These are phyloP conservation scores for Lepilemur septentrionalis DNA, from an alignment of 2,797 vertebrate species.

Conservation along the genomic window DNA sequence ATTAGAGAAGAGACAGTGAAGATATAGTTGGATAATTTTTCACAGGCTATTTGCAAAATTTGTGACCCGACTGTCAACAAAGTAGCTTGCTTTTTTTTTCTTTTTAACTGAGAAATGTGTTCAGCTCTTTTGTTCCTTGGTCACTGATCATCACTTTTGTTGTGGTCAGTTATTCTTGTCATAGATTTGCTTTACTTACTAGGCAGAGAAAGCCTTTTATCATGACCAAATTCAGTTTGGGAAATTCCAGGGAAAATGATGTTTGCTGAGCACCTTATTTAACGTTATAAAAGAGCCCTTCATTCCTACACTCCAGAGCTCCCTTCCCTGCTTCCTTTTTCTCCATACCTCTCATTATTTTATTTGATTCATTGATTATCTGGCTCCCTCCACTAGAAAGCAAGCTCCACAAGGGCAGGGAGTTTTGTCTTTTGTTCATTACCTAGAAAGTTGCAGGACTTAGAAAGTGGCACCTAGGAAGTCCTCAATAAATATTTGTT, in stretches of 20 bases:
- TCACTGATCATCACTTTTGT: background rate
- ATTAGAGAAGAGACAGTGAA: background rate
- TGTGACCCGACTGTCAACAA: background rate
- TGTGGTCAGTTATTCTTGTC: background rate
- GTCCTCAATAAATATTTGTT: background rate
- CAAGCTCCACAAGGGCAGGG: background rate
- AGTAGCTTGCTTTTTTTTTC: background rate
- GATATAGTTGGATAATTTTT: background rate
- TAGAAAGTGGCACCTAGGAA: background rate
- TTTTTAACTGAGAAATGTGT: background rate
- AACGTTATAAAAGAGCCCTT: background rate
- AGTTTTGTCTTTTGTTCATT: background rate
- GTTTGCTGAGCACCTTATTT: background rate
- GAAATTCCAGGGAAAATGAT: background rate
- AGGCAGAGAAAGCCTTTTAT: background rate
- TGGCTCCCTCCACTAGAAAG: background rate
- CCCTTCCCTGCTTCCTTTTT: background rate
- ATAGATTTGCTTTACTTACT: background rate
- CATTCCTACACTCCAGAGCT: background rate
- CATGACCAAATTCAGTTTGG: background rate
- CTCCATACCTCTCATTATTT: background rate
- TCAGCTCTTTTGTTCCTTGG: background rate
- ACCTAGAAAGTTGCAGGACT: background rate
- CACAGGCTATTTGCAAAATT: background rate
- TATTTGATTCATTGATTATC: background rate